phyloP scores from a whole-genome alignment of 2,797 vertebrate genomes.

The Spheniscus humboldti region DNA sequence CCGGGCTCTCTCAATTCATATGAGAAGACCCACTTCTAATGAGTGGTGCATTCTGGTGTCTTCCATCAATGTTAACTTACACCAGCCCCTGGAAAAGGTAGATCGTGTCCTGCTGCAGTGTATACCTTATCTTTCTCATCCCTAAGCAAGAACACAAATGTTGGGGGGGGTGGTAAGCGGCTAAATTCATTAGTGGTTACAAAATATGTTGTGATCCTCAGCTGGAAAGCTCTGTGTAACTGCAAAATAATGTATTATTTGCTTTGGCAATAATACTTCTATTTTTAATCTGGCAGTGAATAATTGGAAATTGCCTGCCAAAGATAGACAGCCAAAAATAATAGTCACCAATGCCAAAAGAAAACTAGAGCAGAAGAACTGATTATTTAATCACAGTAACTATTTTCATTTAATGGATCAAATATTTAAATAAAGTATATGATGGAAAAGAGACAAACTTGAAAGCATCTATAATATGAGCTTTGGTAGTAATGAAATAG shows the following conservation, averaged over 20 bases:
- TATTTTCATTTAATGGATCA: not conserved
- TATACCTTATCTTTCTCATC: not conserved
- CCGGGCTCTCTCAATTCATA: not conserved
- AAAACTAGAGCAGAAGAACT: constrained; percentile 6
- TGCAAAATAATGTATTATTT: constrained; percentile 26
- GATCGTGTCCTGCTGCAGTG: not conserved
- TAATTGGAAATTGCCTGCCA: not conserved
- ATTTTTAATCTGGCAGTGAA: constrained; percentile 23
- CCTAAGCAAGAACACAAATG: not conserved
- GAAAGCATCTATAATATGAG: not conserved
- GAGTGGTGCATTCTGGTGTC: not conserved
- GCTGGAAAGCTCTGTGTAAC: not conserved
- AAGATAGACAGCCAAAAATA: constrained; percentile 21
- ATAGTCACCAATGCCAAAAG: not conserved
- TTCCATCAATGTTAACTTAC: not conserved
- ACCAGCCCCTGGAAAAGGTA: not conserved
- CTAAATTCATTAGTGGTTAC: constrained; percentile 23
- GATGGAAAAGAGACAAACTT: not conserved
- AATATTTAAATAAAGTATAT: constrained; percentile 18
- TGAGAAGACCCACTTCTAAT: not conserved
- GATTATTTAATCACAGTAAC: constrained; percentile 12
- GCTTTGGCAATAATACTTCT: constrained; percentile 22
- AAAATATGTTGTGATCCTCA: not conserved
- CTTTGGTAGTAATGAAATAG: not conserved
- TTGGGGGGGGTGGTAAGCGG: not conserved